Base-by-base conservation (phyloP, 2,797 vertebrate species). In the Coccyzus lansbergi region DNA sequence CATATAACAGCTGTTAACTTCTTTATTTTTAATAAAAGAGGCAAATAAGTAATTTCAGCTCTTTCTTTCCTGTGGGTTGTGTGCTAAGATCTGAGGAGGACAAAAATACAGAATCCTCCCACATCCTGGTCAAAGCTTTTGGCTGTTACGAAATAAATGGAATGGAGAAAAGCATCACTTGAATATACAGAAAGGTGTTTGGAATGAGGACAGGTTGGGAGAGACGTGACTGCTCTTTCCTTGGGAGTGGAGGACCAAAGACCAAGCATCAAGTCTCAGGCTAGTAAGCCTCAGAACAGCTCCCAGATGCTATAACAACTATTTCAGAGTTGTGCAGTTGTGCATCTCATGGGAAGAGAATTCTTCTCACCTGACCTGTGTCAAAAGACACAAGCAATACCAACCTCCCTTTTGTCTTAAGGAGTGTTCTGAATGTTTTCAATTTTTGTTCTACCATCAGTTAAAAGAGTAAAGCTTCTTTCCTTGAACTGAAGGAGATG, bases 31-130 rank as follows among this genome's bases (percentile, higher is more conserved):
- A 55, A 49, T 55, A 53, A 71, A 93, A 89, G 14, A 68, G 63
- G 31, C 9, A 68, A 95, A 65, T 15, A 65, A 83, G 10, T 78
- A 25, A 89, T 93, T 94, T 95, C 68, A 79, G 22, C 65, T 88
- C 24, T 36, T 29, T 90, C 12, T 87, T 34, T 87, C 71, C 33
- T 36, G 38, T 75, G 59, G n/a, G 12, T 82, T 92, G 51, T 77
- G 29, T 86, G 78, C 20, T 87, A 25, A 95, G 70, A 42, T 91
- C 75, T 88, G 59, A 86, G 60, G 90, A 71, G 59, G 69, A 36
- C 42, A 69, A 89, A 92, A 79, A 33, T 40, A 74, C 20, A 33
- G 62, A 89, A 16, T 65, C 42, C 36, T 92, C 49, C 74, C 40
- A 31, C 22, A 11, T 34, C 49, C 44, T 69, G 36, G 29, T 81